Percentiles rank a stretch among this genome's conserved stretches.
Evolutionary conservation across 2,797 vertebrate species (phyloP).

Genomic region (Buceros bicornis): DNA sequence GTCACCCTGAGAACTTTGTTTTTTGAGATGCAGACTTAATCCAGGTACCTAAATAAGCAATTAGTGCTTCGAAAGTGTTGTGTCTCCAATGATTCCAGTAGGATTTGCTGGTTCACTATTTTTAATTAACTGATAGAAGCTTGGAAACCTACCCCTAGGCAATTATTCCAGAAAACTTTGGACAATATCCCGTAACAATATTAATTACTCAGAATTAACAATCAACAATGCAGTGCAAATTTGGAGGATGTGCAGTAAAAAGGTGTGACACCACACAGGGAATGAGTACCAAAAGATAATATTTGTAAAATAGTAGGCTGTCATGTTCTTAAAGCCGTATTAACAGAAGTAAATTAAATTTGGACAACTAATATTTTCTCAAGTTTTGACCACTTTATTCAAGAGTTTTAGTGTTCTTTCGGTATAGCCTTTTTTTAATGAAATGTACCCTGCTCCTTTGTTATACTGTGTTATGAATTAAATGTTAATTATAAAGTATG

Average conservation of each 20-base stretch:
- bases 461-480: background rate
- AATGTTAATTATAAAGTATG: background rate
- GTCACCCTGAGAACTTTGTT: background rate
- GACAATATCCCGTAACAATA: background rate
- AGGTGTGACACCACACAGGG: background rate
- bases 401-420: background rate
- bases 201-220: constrained; percentile 25
- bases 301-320: background rate
- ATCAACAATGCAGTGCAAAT: background rate
- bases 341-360: background rate
- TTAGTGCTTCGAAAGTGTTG: background rate
- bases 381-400: background rate
- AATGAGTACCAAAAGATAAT: background rate
- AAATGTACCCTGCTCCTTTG: background rate
- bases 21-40: background rate
- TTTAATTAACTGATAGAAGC: constrained; percentile 3
- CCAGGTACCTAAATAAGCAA: background rate
- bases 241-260: background rate
- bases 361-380: background rate
- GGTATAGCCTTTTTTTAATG: background rate
- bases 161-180: constrained; percentile 31
- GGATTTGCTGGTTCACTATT: background rate
- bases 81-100: background rate
- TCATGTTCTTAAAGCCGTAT: background rate
- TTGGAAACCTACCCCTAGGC: background rate